phyloP scores from a whole-genome alignment of 2,888 invertebrate genomes.

The Melinaea menophilus region DNA sequence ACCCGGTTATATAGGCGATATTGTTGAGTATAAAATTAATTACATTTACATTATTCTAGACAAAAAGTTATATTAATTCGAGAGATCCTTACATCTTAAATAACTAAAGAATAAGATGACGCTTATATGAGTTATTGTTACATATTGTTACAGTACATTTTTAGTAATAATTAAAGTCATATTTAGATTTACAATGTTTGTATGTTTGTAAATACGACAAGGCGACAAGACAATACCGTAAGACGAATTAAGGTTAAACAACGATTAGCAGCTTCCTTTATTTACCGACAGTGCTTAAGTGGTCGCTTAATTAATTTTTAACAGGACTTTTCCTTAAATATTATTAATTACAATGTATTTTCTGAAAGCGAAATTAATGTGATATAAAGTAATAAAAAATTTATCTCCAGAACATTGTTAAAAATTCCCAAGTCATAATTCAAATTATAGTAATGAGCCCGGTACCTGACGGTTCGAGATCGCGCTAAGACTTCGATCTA shows the following conservation, averaged over 20 bases:
- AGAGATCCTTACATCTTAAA: too few relatives aligned
- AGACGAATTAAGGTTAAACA: conserved; percentile 72
- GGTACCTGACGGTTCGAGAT: conserved; percentile 76
- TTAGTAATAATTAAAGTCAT: too few relatives aligned
- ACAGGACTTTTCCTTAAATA: too few relatives aligned
- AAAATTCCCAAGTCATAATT: conserved; percentile 73
- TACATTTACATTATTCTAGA: too few relatives aligned
- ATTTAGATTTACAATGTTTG: conserved; percentile 14
- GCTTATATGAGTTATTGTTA: too few relatives aligned
- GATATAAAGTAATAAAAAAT: conserved; percentile 59
- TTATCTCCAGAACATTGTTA: conserved; percentile 57
- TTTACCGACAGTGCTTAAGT: conserved; percentile 41
- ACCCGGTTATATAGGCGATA: too few relatives aligned
- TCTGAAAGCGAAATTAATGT: conserved; percentile 16
- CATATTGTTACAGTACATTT: too few relatives aligned
- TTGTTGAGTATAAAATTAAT: too few relatives aligned
- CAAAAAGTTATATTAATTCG: too few relatives aligned
- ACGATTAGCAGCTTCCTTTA: conserved; percentile 66
- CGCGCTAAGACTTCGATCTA: conserved; percentile 78
- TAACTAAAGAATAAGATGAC: too few relatives aligned
- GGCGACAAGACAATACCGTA: conserved; percentile 9
- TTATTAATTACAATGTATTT: not conserved
- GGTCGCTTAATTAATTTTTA: conserved; percentile 6
- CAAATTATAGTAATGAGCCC: conserved; percentile 76
- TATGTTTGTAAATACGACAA: conserved; percentile 8